Base-by-base conservation (phyloP, 2,888 invertebrate species). In the Xanthia togata region DNA sequence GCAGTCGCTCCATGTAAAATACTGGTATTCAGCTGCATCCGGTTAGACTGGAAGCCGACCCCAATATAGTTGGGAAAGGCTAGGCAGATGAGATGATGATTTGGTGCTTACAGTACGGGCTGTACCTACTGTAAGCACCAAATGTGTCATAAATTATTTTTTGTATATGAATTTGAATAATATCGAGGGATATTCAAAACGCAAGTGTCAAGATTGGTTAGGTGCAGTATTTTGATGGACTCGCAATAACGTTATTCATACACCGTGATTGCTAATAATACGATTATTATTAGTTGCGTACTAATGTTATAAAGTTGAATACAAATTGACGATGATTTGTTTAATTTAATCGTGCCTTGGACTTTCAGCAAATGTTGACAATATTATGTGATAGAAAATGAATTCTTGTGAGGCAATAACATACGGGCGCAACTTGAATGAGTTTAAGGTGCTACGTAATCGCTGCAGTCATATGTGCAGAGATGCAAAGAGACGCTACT, bases 261-360 rank as follows among this genome's bases (percentile, higher is more conserved):
- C 84, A 91, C 89, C 87, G 89, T 92, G 89, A 94, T 95, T 93
- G 95, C 94, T 96, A 95, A 95, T 95, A 95, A 95, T 93, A 93
- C 89, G 86, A 92, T 92, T 94, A 93, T 94, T 95, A 94, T 94
- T 93, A 93, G 87, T 85, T 79, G 50, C 73, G 57, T 60, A 73
- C 59, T 84, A 85, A 81, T 86, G 53, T 79, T 81, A 57, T 70
- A 75, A 64, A 72, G 65, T 79, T 82, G 59, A 82, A 83, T 81
- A 78, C 78, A 81, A 86, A 80, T 81, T 88, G 78, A 70, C 74
- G 65, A 62, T 53, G 53, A 80, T 79, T 78, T 83, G 55, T 79
- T 70, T 73, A 73, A 76, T 57, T 78, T 60, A 71, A 76, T 74
- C 53, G 70, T 59, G 55, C 17, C 35, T 14, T 73, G 26, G 53